Base-by-base conservation (phyloP, 1,140 invertebrate genomes). In the Rhysida immarginata region DNA sequence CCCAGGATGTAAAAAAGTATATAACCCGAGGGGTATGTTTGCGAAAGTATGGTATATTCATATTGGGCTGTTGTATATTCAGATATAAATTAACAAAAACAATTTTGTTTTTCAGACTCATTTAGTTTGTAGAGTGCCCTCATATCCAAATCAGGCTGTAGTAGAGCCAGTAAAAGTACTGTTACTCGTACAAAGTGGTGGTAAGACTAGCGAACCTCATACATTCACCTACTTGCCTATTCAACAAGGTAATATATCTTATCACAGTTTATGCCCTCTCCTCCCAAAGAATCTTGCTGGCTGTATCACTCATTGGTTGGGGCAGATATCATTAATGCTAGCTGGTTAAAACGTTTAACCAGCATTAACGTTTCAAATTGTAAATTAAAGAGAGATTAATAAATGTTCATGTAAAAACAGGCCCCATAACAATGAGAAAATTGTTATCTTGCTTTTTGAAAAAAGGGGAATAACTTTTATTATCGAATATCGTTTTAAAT, bases 131-230 rank as follows among this genome's bases (percentile, higher is more conserved):
- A 81, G 81, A 46, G 81, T 96, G 48, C 93, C 93, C 11, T 74
- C 85, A 2, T 96, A 87, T 74, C 70, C 76, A 29, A 75, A 79
- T 56, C 69, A 74, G 42, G 67, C 73, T 62, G 76, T 85, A 25
- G 66, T 74, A 16, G 82, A 85, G 63, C 77, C 82, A 14, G 79
- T 90, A 5, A 64, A 64, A 0, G 69, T 74, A 14, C 83, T 83
- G 70, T 70, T 95, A 63, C 81, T 82, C 61, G 85, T 93, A 25
- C 75, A 85, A 5, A 92, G 90, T 52, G 87, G 84, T 50, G 85
- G 85, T 57, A 91, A 90, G 73, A 80, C 80, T 51, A 91, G 87
- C 66, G 91, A 96, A 66, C 80, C 88, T 24, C 85, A 89, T 67
- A 76, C 76, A 29, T 92, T 96, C 74, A 77, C 82, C 58, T 96